Evolutionary conservation across 1,140 invertebrate species (phyloP), one percentile per base, ranked within the genome.

Genomic region (Pseudomyrmex cubaensis): DNA sequence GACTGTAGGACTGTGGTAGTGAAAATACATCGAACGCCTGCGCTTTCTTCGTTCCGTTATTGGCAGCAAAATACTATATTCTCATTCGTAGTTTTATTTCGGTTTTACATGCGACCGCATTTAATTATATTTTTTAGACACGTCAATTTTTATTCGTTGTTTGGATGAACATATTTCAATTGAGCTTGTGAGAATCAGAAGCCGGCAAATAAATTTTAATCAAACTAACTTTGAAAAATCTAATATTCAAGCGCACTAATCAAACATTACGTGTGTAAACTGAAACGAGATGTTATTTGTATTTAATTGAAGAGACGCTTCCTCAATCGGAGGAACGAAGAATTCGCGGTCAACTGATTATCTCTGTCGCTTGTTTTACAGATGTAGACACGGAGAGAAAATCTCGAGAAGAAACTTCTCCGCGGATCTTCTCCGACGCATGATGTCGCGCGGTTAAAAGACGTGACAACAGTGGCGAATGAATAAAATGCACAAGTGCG

Each of bases 1-100:
- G 91, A 94, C 91, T 35, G 35, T 35, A 93, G 92, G 92, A 94
- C 91, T 92, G 92, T 35, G 35, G 5, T 93, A 93, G 92, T 93
- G 92, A 93, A 93, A 94, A 94, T 94, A 93, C 93, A 93, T 93
- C 90, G 88, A 94, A 72, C 72, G 72, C 72, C 56, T 70, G 35
- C 89, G 89, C 87, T 90, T 89, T 85, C 85, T 87, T 92, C 88
- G 88, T 89, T 90, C 84, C 91, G 86, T 90, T 87, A 75, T 62
- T 85, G 62, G 67, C 72, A 76, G 48, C 17, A 50, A 85, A 13
- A 67, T 35, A 15, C 15, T 75, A 62, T 67, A 52, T 52, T 52
- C 67, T 50, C 46, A 56, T 52, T 52, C 12, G 61, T 7, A 20
- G 25, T 57, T 63, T 56, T 20, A 46, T 25, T 25, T 25, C 22